These are phyloP conservation scores for Ylistrum balloti DNA, from an alignment of 1,140 invertebrate genomes.

Conservation along the genomic window DNA sequence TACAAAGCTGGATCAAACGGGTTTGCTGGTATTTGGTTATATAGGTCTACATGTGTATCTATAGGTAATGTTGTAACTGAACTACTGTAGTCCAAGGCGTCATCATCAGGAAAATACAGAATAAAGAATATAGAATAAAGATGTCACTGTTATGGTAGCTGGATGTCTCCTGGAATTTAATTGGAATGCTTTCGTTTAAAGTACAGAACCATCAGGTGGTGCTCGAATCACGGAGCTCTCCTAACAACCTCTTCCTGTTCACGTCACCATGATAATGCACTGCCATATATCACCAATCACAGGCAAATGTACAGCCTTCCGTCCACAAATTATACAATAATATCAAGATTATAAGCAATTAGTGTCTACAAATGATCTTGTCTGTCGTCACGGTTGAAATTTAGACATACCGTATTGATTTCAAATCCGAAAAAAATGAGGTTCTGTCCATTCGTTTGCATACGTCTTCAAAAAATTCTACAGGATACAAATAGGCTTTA, in stretches of 20 bases:
- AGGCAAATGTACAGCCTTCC: not conserved
- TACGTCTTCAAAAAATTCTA: not conserved
- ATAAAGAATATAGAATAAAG: not conserved
- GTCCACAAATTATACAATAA: not conserved
- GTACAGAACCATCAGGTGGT: conserved; percentile 21
- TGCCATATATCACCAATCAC: not conserved
- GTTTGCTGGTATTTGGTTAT: not conserved
- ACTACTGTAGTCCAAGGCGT: not conserved
- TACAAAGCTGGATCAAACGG: not conserved
- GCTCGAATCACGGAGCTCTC: not conserved
- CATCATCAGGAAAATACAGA: not conserved
- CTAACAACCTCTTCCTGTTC: not conserved
- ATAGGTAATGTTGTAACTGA: not conserved
- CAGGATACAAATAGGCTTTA: too few relatives aligned
- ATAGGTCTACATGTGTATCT: not conserved
- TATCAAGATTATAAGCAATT: not conserved
- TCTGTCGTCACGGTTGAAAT: not conserved
- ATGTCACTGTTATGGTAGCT: not conserved
- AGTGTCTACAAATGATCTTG: not conserved
- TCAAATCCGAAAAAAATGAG: not conserved
- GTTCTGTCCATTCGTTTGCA: not conserved
- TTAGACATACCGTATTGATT: not conserved
- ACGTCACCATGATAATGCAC: not conserved
- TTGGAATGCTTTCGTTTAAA: not conserved
- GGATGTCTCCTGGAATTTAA: not conserved